phyloP scores from a whole-genome alignment of 2,113 vertebrate species.

The Seriola aureovittata region DNA sequence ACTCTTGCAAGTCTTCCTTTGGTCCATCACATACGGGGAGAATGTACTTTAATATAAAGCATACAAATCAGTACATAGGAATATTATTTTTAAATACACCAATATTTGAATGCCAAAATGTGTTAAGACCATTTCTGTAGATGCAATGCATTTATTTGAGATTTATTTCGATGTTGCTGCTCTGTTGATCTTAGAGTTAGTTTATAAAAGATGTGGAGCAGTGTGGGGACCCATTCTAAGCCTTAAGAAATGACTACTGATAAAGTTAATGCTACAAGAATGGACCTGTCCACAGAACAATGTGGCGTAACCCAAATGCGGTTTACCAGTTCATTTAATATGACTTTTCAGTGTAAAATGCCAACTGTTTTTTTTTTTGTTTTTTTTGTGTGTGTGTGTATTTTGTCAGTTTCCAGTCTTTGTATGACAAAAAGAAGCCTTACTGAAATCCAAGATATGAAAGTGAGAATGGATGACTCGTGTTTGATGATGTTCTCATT shows the following conservation, averaged over 20 bases:
- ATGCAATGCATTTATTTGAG: slow-evolving; percentile 60
- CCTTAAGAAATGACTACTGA: slow-evolving; percentile 79
- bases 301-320: slow-evolving; percentile 59
- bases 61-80: slow-evolving; percentile 56
- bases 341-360: slow-evolving; percentile 56
- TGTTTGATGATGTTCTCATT: slow-evolving; percentile 83
- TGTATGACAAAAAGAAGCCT: slow-evolving; percentile 66
- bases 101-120: slow-evolving; percentile 80
- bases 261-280: slow-evolving; percentile 65
- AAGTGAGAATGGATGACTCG: slow-evolving; percentile 83
- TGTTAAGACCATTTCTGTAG: slow-evolving; percentile 67
- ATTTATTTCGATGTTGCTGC: slow-evolving; percentile 62
- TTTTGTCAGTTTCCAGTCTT: slow-evolving; percentile 61
- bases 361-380: slow-evolving; percentile 37
- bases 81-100: slow-evolving; percentile 64
- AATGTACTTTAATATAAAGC: slow-evolving; percentile 75
- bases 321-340: slow-evolving; percentile 63
- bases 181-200: slow-evolving; percentile 68
- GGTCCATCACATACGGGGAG: slow-evolving; percentile 61
- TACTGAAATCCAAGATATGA: slow-evolving; percentile 76
- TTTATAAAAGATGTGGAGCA: slow-evolving; percentile 59
- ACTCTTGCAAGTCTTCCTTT: slow-evolving; percentile 74
- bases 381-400: slow-evolving; percentile 35
- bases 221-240: slow-evolving; percentile 71
- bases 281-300: slow-evolving; percentile 64